Percentiles rank a stretch among this genome's conserved stretches.
Conservation (phyloP, 2,113 vertebrate species). For the Tetraodon nigroviridis region DNA sequence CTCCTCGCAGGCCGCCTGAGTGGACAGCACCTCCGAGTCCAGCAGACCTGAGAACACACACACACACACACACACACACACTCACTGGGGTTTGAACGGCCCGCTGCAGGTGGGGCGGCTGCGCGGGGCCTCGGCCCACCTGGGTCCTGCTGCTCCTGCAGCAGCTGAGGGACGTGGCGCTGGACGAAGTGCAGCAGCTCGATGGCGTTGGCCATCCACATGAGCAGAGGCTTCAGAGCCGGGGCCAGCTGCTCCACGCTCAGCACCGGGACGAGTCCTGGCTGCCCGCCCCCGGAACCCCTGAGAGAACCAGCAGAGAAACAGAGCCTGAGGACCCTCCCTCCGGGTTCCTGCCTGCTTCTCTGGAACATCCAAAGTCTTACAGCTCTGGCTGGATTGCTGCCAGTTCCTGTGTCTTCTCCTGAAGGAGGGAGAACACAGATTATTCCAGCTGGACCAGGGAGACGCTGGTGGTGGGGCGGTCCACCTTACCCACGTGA, state of each 20-base stretch:
- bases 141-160: slow-evolving; percentile 49
- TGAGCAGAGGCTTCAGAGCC: slow-evolving; percentile 67
- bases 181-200: slow-evolving; percentile 79
- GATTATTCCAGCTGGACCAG: not conserved
- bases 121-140: slow-evolving; percentile 11
- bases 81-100: not conserved
- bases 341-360: not conserved
- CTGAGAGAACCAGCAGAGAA: too few relatives aligned
- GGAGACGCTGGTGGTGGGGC: not conserved
- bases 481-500: slow-evolving; percentile 67
- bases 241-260: slow-evolving; percentile 61
- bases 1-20: slow-evolving; percentile 71
- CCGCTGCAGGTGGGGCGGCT: not conserved
- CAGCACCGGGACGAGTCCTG: slow-evolving; percentile 31
- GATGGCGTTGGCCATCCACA: slow-evolving; percentile 80
- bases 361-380: slow-evolving; percentile 50
- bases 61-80: not conserved
- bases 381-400: slow-evolving; percentile 72
- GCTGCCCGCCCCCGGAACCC: not conserved
- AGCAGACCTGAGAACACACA: slow-evolving; percentile 44
- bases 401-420: slow-evolving; percentile 76
- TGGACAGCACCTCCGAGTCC: slow-evolving; percentile 64
- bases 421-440: slow-evolving; percentile 51
- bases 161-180: slow-evolving; percentile 71
- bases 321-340: too few relatives aligned